Evolutionary conservation across 2,888 invertebrate species (phyloP).

Genomic region (Bombylius major): DNA sequence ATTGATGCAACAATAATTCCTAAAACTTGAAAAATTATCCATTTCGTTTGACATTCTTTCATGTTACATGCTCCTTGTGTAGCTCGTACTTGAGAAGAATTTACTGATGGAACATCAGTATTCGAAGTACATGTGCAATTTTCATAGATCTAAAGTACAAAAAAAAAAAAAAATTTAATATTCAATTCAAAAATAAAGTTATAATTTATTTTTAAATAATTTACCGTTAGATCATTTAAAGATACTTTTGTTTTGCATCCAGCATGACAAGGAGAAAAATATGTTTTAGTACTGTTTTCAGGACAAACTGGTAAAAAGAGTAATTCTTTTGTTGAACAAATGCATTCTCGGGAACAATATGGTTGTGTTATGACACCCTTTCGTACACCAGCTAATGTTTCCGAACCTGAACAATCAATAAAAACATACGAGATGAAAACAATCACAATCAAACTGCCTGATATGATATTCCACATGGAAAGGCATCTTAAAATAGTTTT

Average conservation of each 20-base stretch:
- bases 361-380: constrained; percentile 35
- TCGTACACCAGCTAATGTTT: constrained; percentile 38
- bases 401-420: constrained; percentile 37
- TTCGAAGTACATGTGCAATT: constrained; percentile 40
- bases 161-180: neutral
- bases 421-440: constrained; percentile 39
- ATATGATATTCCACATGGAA: constrained; percentile 38
- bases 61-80: constrained; percentile 44
- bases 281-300: constrained; percentile 41
- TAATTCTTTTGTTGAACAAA: constrained; percentile 35
- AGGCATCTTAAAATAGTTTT: constrained; percentile 25
- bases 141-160: constrained; percentile 34
- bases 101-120: constrained; percentile 17
- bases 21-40: constrained; percentile 40
- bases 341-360: constrained; percentile 44
- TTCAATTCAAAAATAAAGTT: neutral
- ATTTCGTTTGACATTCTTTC: constrained; percentile 38
- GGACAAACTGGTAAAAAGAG: constrained; percentile 52
- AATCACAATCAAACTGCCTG: constrained; percentile 34
- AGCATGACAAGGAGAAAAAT: constrained; percentile 61
- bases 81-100: constrained; percentile 25
- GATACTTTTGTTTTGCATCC: constrained; percentile 43
- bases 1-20: constrained; percentile 34
- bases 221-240: constrained; percentile 35
- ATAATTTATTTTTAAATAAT: too few relatives aligned